phyloP scores from a whole-genome alignment of 2,888 invertebrate species.

The Drosophila birchii region DNA sequence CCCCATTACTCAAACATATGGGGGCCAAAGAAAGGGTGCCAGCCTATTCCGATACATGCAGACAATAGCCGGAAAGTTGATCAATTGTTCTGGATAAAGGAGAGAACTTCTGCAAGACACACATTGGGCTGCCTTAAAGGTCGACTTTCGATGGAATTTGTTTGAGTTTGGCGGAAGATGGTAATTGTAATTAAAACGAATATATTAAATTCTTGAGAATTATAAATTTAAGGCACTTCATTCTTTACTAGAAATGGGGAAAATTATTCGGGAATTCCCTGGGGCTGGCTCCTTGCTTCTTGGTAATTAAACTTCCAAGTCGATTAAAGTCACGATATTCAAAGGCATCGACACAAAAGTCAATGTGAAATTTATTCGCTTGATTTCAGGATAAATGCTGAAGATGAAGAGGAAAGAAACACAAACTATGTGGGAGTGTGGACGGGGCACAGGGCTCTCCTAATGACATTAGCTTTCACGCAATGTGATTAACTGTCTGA shows the following conservation, averaged over 20 bases:
- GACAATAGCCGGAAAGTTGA: conserved; percentile 44
- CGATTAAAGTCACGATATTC: conserved; percentile 14
- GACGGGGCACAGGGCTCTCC: conserved; percentile 22
- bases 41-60: conserved; percentile 11
- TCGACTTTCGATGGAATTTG: conserved; percentile 8
- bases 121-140: conserved; percentile 23
- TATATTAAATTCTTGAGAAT: not conserved
- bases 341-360: conserved; percentile 9
- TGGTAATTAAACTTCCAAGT: conserved; percentile 1
- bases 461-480: conserved; percentile 51
- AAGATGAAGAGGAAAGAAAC: not conserved
- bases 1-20: conserved; percentile 9
- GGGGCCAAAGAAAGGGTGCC: conserved; percentile 9
- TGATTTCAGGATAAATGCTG: not conserved
- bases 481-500: conserved; percentile 44
- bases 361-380: conserved; percentile 23
- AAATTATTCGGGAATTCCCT: not conserved
- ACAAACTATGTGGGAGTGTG: conserved; percentile 9
- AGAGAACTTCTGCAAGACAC: not conserved
- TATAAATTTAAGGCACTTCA: not conserved
- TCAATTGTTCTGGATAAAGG: conserved; percentile 23
- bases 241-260: not conserved
- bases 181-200: conserved; percentile 6
- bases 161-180: conserved; percentile 1
- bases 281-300: not conserved